These are phyloP conservation scores for Megaceryle alcyon DNA, from an alignment of 2,797 vertebrate genomes.

Conservation along the genomic window DNA sequence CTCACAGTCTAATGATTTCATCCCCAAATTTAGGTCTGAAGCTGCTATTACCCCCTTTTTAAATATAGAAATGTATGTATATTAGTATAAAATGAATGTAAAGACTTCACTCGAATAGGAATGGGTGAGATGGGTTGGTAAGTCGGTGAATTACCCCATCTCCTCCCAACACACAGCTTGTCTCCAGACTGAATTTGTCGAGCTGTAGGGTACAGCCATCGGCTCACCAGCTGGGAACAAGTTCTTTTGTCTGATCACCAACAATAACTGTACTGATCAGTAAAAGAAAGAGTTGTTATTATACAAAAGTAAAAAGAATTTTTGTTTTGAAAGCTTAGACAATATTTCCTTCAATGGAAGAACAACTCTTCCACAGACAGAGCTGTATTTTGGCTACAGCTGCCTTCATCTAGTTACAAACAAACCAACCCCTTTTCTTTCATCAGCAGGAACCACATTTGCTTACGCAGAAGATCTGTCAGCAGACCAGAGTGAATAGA, in stretches of 20 bases:
- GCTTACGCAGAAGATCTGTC: conserved; percentile 33
- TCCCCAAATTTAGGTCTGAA: background rate
- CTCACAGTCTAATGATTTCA: background rate
- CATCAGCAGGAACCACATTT: conserved; percentile 38
- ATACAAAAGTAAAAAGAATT: background rate
- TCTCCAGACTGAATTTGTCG: background rate
- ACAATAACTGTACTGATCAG: background rate
- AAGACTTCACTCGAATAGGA: background rate
- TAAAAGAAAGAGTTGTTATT: background rate
- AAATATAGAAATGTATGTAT: background rate
- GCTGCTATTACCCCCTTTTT: background rate
- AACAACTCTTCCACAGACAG: background rate
- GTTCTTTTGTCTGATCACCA: background rate
- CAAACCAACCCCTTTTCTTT: conserved; percentile 19
- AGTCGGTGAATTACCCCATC: background rate
- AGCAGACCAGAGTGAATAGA: conserved; percentile 28
- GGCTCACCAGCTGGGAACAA: background rate
- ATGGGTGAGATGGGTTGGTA: accelerated
- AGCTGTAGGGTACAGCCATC: background rate
- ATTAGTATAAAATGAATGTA: background rate
- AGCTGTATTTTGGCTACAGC: background rate
- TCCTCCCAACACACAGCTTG: background rate
- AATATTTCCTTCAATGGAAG: background rate
- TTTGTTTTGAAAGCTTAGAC: background rate
- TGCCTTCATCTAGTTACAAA: background rate